These are phyloP conservation scores for Nomada fucata DNA, from an alignment of 2,888 invertebrate species.

Conservation along the genomic window DNA sequence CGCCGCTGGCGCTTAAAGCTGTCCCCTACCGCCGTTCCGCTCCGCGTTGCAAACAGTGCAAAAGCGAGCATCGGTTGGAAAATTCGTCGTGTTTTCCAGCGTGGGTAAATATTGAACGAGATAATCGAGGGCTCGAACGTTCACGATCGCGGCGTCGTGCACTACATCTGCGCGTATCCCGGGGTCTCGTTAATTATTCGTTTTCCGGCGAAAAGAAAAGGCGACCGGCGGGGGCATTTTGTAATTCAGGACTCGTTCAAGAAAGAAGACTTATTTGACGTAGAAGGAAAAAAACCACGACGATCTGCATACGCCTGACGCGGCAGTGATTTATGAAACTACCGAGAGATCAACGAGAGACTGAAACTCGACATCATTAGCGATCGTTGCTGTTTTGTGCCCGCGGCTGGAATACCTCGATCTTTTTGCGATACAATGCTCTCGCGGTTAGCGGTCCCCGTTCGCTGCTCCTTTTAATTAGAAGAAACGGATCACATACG, in stretches of 20 bases:
- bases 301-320: conserved; percentile 66
- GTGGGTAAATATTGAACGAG: conserved; percentile 1
- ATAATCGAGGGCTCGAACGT: conserved; percentile 23
- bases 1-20: conserved; percentile 36
- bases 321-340: conserved; percentile 64
- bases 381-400: conserved; percentile 61
- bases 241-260: conserved; percentile 34
- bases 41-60: conserved; percentile 20
- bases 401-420: conserved; percentile 48
- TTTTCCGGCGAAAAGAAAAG: not conserved
- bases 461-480: conserved; percentile 41
- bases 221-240: conserved; percentile 12
- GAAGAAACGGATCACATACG: conserved; percentile 22
- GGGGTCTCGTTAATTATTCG: conserved; percentile 38
- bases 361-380: conserved; percentile 55
- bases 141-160: conserved; percentile 12
- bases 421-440: conserved; percentile 38
- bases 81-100: conserved; percentile 3
- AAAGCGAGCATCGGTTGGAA: not conserved
- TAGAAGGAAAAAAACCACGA: conserved; percentile 31
- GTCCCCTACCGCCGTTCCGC: not conserved
- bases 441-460: conserved; percentile 27
- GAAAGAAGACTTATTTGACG: conserved; percentile 37
- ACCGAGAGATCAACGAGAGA: conserved; percentile 29
- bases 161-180: not conserved